phyloP scores from a whole-genome alignment of 2,113 vertebrate species.

The Anhinga rufa region DNA sequence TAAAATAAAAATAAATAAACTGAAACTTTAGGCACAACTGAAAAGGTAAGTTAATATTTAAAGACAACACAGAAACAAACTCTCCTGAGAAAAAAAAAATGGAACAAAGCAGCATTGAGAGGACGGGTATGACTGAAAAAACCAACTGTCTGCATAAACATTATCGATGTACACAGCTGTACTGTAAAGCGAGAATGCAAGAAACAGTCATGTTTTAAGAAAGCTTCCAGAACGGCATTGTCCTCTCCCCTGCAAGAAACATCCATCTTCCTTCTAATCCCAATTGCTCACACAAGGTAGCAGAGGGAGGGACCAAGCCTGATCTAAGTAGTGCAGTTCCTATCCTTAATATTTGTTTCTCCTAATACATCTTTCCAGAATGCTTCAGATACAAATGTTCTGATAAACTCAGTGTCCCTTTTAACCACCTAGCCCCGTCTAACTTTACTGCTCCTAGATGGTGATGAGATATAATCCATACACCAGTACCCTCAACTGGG shows the following conservation, averaged over 20 bases:
- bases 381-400: background rate
- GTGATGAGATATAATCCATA: background rate
- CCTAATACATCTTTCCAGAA: background rate
- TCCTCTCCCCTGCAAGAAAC: background rate
- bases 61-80: background rate
- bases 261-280: background rate
- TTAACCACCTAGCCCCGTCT: background rate
- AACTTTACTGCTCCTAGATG: background rate
- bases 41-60: background rate
- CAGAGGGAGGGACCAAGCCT: background rate
- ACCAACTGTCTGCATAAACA: background rate
- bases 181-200: background rate
- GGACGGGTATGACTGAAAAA: background rate
- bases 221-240: background rate
- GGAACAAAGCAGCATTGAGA: background rate
- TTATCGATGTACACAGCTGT: background rate
- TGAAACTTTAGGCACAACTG: background rate
- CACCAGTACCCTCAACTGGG: rapidly evolving
- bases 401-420: background rate
- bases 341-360: background rate
- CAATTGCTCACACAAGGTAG: background rate
- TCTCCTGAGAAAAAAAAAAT: background rate
- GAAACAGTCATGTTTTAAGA: background rate
- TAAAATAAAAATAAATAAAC: background rate
- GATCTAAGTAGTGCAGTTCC: background rate